Evolutionary conservation across 2,888 invertebrate species (phyloP).

Genomic region (Xanthorhoe spadicearia): DNA sequence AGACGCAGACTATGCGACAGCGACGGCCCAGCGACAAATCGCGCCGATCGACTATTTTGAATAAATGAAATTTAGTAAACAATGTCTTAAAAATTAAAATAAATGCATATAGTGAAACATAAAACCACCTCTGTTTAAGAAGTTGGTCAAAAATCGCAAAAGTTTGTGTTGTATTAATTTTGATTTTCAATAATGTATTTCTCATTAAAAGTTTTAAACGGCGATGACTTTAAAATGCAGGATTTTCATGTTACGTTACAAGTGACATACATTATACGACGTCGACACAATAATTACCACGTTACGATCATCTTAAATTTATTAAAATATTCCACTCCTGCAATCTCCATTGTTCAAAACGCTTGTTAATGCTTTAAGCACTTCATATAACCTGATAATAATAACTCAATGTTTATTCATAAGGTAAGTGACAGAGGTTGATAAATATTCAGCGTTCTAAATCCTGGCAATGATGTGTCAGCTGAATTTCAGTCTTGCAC

Average conservation of each 20-base stretch:
- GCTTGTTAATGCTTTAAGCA: slow-evolving; percentile 37
- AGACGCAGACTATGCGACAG: no score
- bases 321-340: slow-evolving; percentile 4
- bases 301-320: background rate
- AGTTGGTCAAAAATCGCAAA: no score
- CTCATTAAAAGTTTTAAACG: no score
- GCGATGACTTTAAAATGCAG: background rate
- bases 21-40: no score
- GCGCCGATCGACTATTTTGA: no score
- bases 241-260: background rate
- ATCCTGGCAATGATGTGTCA: slow-evolving; percentile 59
- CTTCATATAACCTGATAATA: slow-evolving; percentile 30
- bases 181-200: no score
- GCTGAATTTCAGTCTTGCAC: slow-evolving; percentile 54
- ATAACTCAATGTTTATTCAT: slow-evolving; percentile 61
- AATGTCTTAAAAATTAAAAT: no score
- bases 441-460: slow-evolving; percentile 68
- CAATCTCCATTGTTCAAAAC: slow-evolving; percentile 23
- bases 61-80: no score
- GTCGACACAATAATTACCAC: slow-evolving; percentile 3
- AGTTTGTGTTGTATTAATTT: no score
- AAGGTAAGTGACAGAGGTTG: slow-evolving; percentile 58
- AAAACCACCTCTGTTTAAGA: no score
- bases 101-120: no score
- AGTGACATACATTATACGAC: background rate